Base-by-base conservation (phyloP, 2,888 invertebrate genomes). In the Chrysolina oricalcia region DNA sequence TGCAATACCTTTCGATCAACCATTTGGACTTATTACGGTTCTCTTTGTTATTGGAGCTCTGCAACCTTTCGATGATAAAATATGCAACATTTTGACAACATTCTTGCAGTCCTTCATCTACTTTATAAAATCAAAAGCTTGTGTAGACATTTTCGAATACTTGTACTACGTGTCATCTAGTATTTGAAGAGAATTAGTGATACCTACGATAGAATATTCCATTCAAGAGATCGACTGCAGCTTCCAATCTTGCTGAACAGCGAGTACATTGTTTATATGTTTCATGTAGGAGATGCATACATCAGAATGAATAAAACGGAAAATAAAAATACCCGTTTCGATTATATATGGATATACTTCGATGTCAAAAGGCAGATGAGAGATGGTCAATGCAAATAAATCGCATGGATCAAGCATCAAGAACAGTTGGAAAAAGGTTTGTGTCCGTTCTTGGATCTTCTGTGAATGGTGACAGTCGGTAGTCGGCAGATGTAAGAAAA, bases 401-500 rank as follows among this genome's bases (percentile, higher is more conserved):
- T 81, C 78, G 79, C 76, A 72, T 72, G 68, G 65, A 70, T 78
- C 50, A 67, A 50, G 27, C 59, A 50, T 67, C 48, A 67, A 59
- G 46, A 71, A 64, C 69, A 80, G 78, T 76, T 72, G 74, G 73
- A 74, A 73, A 79, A 76, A 72, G 72, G 72, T 63, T 73, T 46
- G 50, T 71, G 79, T 73, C 77, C 71, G 72, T 70, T 76, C 70
- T 76, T 72, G 68, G 70, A 69, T 68, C 72, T 77, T 72, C 70
- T 79, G 71, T 76, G 73, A 76, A 76, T 74, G 74, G 75, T 79
- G 77, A 79, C 79, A 80, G 79, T 75, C 74, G 70, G 82, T 81
- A 82, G 82, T 77, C 82, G 81, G 82, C 81, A 82, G 82, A 81
- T 82, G 83, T 75, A 79, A 74, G 77, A 72, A 77, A 69, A 78